A percentile compares a stretch with the other conserved stretches of the same genome.
Evolutionary conservation across 2,797 vertebrate species (phyloP).

Genomic region (Bradypodion pumilum): DNA sequence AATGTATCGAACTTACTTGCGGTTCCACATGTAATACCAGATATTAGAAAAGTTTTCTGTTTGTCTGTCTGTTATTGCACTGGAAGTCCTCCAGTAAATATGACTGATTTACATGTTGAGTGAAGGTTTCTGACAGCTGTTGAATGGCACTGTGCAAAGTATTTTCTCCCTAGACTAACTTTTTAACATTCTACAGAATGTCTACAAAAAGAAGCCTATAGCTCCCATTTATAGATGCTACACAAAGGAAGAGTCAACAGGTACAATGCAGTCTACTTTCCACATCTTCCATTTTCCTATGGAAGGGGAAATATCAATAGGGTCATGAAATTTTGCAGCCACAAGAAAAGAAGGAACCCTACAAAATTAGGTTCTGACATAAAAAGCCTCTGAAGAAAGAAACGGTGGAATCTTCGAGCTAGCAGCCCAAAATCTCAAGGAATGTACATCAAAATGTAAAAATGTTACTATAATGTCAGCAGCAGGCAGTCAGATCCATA

Average conservation of each 20-base stretch:
- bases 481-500: conserved; percentile 6
- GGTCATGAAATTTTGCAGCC: background rate
- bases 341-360: background rate
- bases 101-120: too few relatives aligned
- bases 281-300: background rate
- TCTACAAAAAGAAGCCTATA: background rate
- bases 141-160: too few relatives aligned
- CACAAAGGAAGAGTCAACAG: background rate
- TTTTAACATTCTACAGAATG: background rate
- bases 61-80: too few relatives aligned
- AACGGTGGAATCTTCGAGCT: background rate
- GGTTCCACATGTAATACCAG: too few relatives aligned
- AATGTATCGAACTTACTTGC: background rate
- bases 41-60: too few relatives aligned
- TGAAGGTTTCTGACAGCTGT: too few relatives aligned
- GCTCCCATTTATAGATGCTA: background rate
- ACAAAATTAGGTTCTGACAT: background rate
- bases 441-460: conserved; percentile 29
- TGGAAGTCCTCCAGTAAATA: too few relatives aligned
- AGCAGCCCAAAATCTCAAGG: background rate
- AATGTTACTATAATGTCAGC: background rate
- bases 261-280: background rate
- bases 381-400: background rate
- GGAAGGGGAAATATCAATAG: background rate
- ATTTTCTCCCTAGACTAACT: too few relatives aligned